Evolutionary conservation across 2,113 vertebrate species (phyloP).

Genomic region (Apus apus): DNA sequence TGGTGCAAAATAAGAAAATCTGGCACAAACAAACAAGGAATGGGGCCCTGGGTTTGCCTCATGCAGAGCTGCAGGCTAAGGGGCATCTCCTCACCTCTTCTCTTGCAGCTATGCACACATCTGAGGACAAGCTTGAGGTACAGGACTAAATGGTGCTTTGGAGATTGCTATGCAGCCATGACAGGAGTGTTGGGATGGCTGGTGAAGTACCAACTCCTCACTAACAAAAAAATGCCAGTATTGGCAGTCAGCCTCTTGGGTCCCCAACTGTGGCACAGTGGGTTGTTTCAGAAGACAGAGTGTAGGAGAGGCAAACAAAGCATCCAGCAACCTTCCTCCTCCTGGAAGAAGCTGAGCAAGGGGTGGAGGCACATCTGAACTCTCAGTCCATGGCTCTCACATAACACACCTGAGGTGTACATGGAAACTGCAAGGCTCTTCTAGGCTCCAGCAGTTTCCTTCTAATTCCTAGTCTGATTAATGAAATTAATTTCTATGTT

Average conservation of each 20-base stretch:
- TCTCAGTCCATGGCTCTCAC: not conserved
- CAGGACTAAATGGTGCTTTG: not conserved
- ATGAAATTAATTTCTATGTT: not conserved
- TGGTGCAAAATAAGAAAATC: not conserved
- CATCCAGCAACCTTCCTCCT: not conserved
- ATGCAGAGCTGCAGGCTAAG: not conserved
- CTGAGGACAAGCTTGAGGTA: not conserved
- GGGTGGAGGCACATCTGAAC: not conserved
- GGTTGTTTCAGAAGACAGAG: not conserved
- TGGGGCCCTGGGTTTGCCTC: not conserved
- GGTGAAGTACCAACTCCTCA: not conserved
- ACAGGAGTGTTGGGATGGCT: not conserved
- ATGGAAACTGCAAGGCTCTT: not conserved
- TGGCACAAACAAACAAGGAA: not conserved
- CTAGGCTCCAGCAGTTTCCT: not conserved
- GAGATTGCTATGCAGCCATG: not conserved
- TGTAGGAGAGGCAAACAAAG: not conserved
- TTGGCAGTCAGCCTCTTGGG: not conserved
- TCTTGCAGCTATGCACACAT: fast-evolving
- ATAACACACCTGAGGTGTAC: not conserved
- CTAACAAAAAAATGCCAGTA: not conserved
- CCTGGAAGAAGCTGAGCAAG: not conserved
- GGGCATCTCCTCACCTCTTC: not conserved
- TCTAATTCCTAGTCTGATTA: not conserved
- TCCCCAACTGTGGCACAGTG: fast-evolving